These are phyloP conservation scores for Rana temporaria DNA, from an alignment of 2,113 vertebrate species.

Conservation along the genomic window DNA sequence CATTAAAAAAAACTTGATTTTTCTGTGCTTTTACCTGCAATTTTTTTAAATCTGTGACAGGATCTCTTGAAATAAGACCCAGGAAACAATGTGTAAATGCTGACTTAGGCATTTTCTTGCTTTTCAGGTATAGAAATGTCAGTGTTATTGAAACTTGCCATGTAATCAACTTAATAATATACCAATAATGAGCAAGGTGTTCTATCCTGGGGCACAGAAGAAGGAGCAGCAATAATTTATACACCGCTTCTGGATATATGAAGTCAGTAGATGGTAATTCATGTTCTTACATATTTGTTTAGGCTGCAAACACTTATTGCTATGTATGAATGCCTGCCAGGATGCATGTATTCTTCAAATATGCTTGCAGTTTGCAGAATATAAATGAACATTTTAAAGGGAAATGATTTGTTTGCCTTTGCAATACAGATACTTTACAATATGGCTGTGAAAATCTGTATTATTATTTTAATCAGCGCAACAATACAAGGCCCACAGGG, in stretches of 20 bases:
- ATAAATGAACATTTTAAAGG: constrained; percentile 5
- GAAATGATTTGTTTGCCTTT: background rate
- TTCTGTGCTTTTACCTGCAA: too few relatives aligned
- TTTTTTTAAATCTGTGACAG: too few relatives aligned
- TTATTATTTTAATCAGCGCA: too few relatives aligned
- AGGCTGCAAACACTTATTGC: background rate
- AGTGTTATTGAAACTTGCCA: constrained; percentile 1
- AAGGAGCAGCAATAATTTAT: constrained; percentile 41
- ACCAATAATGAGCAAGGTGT: background rate
- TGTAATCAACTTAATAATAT: constrained; percentile 26
- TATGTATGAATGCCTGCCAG: constrained; percentile 1
- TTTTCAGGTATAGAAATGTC: background rate
- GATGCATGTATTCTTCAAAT: constrained; percentile 12
- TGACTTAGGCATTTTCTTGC: background rate
- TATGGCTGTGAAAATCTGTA: too few relatives aligned
- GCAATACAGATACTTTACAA: too few relatives aligned
- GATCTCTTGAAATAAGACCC: background rate
- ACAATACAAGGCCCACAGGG: too few relatives aligned
- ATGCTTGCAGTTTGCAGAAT: constrained; percentile 13
- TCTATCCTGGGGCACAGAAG: constrained; percentile 19
- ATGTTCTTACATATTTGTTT: constrained; percentile 32
- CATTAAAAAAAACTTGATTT: too few relatives aligned
- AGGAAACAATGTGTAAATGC: background rate
- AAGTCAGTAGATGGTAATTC: constrained; percentile 37
- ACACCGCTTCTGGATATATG: constrained; percentile 39